Evolutionary conservation across 1,140 invertebrate genomes (phyloP).

Genomic region (Sycobia sp.): DNA sequence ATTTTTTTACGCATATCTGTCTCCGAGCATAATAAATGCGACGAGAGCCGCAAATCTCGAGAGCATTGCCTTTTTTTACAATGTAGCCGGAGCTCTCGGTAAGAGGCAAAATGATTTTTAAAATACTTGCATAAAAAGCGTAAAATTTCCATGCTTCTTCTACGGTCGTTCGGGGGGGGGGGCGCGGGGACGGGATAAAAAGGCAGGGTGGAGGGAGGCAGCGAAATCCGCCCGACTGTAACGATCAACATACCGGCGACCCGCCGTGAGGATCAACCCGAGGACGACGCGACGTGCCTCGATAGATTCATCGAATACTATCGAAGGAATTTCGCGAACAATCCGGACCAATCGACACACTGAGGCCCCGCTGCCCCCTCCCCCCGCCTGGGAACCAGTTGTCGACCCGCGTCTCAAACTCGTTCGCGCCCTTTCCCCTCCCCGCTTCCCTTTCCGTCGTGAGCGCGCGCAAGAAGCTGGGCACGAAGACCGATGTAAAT

Average conservation of each 20-base stretch:
- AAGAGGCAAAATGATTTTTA: conserved; percentile 2
- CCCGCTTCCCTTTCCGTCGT: too few species aligned
- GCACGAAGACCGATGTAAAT: conserved; percentile 49
- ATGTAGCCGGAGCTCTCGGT: neutral
- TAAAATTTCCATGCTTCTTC: conserved; percentile 10
- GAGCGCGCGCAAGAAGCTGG: too few species aligned
- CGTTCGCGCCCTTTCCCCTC: conserved; percentile 23
- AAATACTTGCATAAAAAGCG: neutral
- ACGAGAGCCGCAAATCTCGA: neutral
- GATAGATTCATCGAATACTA: conserved; percentile 64
- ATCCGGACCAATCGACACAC: conserved; percentile 60
- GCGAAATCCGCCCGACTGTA: too few species aligned
- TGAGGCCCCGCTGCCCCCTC: neutral
- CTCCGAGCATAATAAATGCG: conserved; percentile 3
- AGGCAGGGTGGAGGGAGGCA: neutral
- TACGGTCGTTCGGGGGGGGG: too few species aligned
- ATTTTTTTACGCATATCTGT: neutral
- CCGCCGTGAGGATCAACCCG: conserved; percentile 46
- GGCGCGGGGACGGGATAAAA: neutral
- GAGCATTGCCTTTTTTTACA: neutral
- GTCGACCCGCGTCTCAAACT: conserved; percentile 52
- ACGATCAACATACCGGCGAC: conserved; percentile 51
- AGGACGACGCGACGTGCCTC: conserved; percentile 52
- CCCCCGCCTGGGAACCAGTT: conserved; percentile 51
- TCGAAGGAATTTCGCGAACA: conserved; percentile 61